A percentile compares a stretch with the other conserved stretches of the same genome.
These are phyloP conservation scores for Gonioctena quinquepunctata DNA, from an alignment of 1,140 invertebrate genomes.

Conservation along the genomic window DNA sequence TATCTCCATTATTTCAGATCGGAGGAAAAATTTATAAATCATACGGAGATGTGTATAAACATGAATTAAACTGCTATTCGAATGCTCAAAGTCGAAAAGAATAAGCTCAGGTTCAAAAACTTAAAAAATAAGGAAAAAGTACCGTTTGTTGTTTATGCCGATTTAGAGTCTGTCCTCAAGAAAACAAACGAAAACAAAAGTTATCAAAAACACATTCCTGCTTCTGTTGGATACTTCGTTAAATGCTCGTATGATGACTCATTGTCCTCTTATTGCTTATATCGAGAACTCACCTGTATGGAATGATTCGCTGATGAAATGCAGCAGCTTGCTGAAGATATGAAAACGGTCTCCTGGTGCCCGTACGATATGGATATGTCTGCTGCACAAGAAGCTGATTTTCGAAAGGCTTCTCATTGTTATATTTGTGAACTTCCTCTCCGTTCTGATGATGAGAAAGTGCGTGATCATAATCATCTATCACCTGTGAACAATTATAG, in stretches of 20 bases:
- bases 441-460: neutral
- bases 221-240: conserved; percentile 28
- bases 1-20: conserved; percentile 35
- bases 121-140: conserved; percentile 31
- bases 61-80: conserved; percentile 29
- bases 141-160: conserved; percentile 48
- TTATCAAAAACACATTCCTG: conserved; percentile 46
- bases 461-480: conserved; percentile 34
- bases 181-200: neutral
- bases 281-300: conserved; percentile 38
- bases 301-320: conserved; percentile 34
- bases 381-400: neutral
- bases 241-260: conserved; percentile 28
- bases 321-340: conserved; percentile 28
- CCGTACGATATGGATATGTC: conserved; percentile 24
- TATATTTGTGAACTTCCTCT: conserved; percentile 42
- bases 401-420: conserved; percentile 21
- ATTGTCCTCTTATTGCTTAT: conserved; percentile 32
- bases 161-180: conserved; percentile 46
- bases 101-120: conserved; percentile 7
- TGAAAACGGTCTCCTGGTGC: conserved; percentile 25
- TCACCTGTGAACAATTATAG: conserved; percentile 38
- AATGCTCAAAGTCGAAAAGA: conserved; percentile 27
- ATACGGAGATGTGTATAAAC: conserved; percentile 24
- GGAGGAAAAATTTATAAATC: conserved; percentile 20